Evolutionary conservation across 53 echinoderm and acorn worm species (phyloP).

Genomic region (Mesocentrotus franciscanus): DNA sequence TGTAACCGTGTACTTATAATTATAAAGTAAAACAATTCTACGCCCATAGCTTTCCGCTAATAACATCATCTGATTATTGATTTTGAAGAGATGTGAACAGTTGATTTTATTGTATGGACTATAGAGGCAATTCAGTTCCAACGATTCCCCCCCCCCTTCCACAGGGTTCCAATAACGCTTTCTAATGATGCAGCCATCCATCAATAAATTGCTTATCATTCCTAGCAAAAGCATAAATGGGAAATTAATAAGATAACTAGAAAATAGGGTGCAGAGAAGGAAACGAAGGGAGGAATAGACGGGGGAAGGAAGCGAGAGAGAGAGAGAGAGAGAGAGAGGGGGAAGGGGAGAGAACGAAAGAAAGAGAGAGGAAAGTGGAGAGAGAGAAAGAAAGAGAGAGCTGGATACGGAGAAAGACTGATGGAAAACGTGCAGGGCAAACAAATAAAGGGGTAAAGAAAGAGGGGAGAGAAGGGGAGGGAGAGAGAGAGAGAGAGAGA

Average conservation of each 20-base stretch:
- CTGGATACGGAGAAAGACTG: neutral
- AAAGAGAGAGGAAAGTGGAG: neutral
- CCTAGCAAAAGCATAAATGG: too few relatives aligned
- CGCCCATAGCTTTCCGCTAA: neutral
- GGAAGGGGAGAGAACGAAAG: neutral
- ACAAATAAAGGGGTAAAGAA: neutral
- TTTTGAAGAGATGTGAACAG: neutral
- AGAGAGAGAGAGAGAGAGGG: neutral
- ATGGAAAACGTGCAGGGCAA: neutral
- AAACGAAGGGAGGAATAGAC: neutral
- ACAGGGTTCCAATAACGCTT: neutral
- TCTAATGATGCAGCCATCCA: neutral
- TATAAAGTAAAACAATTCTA: neutral
- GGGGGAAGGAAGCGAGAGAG: neutral
- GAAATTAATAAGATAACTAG: too few relatives aligned
- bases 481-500: too few relatives aligned
- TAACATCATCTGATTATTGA: neutral
- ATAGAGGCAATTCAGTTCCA: neutral
- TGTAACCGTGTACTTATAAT: neutral
- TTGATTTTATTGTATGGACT: neutral
- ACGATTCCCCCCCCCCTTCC: too few relatives aligned
- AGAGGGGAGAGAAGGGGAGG: neutral
- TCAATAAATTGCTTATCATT: neutral
- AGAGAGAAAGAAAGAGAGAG: neutral
- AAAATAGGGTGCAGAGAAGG: neutral